phyloP scores from a whole-genome alignment of 92 coral and sea anemone genomes.

The Epizoanthus stellaris region DNA sequence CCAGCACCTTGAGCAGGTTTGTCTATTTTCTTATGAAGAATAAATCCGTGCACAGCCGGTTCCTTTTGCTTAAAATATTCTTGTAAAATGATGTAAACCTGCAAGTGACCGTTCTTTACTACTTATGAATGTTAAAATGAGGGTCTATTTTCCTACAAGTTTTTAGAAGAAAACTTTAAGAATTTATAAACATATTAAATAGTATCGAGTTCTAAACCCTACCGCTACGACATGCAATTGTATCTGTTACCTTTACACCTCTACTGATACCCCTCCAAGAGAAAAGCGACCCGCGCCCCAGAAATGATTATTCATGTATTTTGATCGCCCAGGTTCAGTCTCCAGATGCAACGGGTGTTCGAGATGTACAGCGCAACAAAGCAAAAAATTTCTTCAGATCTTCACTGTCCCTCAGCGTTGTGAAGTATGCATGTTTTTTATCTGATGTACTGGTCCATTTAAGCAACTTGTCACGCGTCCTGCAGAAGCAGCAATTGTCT shows the following conservation, averaged over 20 bases:
- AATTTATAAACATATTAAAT: not conserved
- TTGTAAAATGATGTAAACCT: not conserved
- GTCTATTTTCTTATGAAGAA: slow-evolving; percentile 12
- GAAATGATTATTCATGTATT: slow-evolving; percentile 4
- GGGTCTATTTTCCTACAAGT: not conserved
- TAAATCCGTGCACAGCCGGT: not conserved
- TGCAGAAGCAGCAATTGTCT: slow-evolving; percentile 19
- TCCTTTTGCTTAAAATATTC: slow-evolving; percentile 2
- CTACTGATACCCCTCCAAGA: slow-evolving; percentile 2
- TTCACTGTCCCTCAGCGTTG: slow-evolving; percentile 1
- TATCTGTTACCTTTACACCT: slow-evolving; percentile 6
- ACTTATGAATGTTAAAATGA: slow-evolving; percentile 1
- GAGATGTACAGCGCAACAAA: not conserved
- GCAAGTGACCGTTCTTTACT: not conserved
- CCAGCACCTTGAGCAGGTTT: slow-evolving; percentile 32
- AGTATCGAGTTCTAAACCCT: slow-evolving; percentile 3
- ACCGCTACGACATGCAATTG: slow-evolving; percentile 2
- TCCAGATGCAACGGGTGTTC: slow-evolving; percentile 6
- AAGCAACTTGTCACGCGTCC: not conserved
- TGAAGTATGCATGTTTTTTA: not conserved
- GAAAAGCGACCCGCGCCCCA: not conserved
- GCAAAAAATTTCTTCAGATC: not conserved
- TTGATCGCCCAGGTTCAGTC: slow-evolving; percentile 2
- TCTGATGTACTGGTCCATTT: slow-evolving; percentile 15
- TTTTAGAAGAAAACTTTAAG: slow-evolving; percentile 4